Conservation (phyloP, 23 tunicate genomes). For the Ascidia mentula region DNA sequence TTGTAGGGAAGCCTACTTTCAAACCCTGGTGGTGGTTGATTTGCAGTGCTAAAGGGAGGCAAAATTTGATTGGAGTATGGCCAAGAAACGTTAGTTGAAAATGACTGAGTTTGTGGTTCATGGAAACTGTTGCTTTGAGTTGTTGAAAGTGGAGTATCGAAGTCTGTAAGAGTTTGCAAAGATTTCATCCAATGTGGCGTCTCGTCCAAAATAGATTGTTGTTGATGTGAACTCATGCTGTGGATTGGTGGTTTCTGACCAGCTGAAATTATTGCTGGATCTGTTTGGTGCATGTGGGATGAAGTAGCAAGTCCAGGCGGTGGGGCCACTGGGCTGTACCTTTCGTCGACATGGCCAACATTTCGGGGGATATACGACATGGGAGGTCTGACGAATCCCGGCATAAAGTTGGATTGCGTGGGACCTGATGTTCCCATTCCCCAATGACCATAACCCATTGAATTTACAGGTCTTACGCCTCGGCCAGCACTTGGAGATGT, state of each 20-base stretch:
- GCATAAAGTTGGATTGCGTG: background rate
- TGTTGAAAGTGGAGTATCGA: slow-evolving; percentile 39
- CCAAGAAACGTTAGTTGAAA: slow-evolving; percentile 18
- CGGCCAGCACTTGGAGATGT: background rate
- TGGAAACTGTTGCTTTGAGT: background rate
- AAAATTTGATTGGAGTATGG: slow-evolving; percentile 10
- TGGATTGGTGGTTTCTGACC: slow-evolving; percentile 42
- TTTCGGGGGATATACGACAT: slow-evolving; percentile 20
- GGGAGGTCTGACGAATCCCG: slow-evolving; percentile 1
- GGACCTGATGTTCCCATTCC: background rate
- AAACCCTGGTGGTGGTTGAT: slow-evolving; percentile 90
- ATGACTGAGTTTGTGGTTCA: slow-evolving; percentile 9
- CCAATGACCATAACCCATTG: slow-evolving; percentile 27
- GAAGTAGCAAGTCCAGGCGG: slow-evolving; percentile 48
- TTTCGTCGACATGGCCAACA: slow-evolving; percentile 7
- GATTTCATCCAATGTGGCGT: slow-evolving; percentile 95
- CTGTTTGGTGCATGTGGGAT: slow-evolving; percentile 25
- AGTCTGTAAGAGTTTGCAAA: slow-evolving; percentile 64
- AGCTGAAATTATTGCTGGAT: slow-evolving; percentile 78
- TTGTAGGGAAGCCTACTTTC: slow-evolving; percentile 55
- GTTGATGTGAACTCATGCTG: background rate
- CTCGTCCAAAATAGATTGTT: slow-evolving; percentile 35
- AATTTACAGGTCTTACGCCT: background rate
- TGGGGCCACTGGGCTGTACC: slow-evolving; percentile 49
- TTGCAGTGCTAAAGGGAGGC: background rate